Conservation (phyloP, 2,888 invertebrate genomes). For the Nemapogon koenigi region DNA sequence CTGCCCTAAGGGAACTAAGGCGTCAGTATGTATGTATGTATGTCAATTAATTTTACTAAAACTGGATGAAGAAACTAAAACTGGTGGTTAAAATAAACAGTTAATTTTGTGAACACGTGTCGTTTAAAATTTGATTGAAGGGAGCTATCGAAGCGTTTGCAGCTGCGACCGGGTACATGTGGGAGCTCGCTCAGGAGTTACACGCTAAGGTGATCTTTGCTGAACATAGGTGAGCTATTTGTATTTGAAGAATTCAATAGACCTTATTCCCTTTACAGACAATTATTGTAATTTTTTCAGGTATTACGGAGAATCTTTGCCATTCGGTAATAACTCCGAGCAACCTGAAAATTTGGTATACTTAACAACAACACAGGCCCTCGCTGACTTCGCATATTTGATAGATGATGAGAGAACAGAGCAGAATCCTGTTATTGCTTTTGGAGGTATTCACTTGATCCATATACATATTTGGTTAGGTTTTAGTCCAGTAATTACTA, state of each 20-base stretch:
- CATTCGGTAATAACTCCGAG: slow-evolving; percentile 74
- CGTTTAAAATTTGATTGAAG: neutral
- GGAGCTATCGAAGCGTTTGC: slow-evolving; percentile 67
- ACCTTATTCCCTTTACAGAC: neutral
- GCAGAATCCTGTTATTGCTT: slow-evolving; percentile 70
- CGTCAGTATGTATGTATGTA: too few species aligned
- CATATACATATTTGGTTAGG: neutral
- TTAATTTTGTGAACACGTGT: neutral
- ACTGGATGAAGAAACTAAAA: too few species aligned
- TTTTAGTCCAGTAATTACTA: neutral
- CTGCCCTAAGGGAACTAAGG: too few species aligned
- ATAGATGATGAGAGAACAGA: slow-evolving; percentile 52
- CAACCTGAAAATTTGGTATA: slow-evolving; percentile 68
- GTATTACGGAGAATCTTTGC: slow-evolving; percentile 69
- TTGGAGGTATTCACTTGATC: slow-evolving; percentile 34
- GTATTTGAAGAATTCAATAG: neutral
- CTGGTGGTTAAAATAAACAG: too few species aligned
- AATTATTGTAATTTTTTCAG: slow-evolving; percentile 23
- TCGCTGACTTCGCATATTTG: slow-evolving; percentile 77
- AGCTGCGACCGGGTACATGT: slow-evolving; percentile 84
- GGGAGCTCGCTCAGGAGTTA: slow-evolving; percentile 78
- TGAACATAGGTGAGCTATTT: slow-evolving; percentile 72
- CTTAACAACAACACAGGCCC: slow-evolving; percentile 80
- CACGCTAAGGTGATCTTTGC: slow-evolving; percentile 80
- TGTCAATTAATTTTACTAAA: too few species aligned